Percentiles rank a stretch among this genome's conserved stretches.
Evolutionary conservation across 1,140 invertebrate species (phyloP).

Genomic region (Colletes gigas): DNA sequence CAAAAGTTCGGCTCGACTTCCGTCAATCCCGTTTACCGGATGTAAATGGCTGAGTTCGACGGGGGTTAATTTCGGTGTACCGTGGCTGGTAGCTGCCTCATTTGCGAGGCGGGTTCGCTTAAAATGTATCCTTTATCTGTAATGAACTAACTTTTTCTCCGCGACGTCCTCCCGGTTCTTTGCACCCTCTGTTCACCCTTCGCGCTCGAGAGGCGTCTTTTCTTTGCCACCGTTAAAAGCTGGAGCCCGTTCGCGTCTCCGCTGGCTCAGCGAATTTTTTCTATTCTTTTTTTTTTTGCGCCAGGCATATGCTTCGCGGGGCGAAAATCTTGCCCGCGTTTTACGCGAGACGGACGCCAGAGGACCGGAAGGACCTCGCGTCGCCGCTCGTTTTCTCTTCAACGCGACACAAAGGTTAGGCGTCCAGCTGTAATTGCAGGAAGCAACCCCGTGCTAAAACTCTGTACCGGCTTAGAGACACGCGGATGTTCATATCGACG

Average conservation of each 20-base stretch:
- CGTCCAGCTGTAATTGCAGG: conserved; percentile 43
- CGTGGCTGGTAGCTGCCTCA: background rate
- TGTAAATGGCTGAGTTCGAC: background rate
- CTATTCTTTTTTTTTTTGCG: conserved; percentile 40
- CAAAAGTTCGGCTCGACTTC: background rate
- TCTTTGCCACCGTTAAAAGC: conserved; percentile 28
- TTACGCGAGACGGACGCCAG: background rate
- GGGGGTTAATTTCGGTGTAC: background rate
- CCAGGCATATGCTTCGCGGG: conserved; percentile 67
- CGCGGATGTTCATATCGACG: conserved; percentile 44
- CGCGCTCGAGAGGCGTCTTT: background rate
- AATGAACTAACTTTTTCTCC: conserved; percentile 11
- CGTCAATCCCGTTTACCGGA: background rate
- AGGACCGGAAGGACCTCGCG: background rate
- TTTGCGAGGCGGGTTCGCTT: background rate
- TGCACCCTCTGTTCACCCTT: conserved; percentile 5
- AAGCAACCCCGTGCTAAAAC: conserved; percentile 36
- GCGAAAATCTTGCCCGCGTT: conserved; percentile 63
- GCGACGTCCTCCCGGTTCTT: background rate
- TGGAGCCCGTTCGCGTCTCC: conserved; percentile 27
- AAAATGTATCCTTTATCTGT: background rate
- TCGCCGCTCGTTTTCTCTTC: conserved; percentile 1
- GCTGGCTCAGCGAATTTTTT: conserved; percentile 59
- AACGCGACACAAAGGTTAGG: conserved; percentile 1
- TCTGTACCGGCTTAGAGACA: conserved; percentile 18